A percentile compares a stretch with the other conserved stretches of the same genome.
These are phyloP conservation scores for Euclidia mi DNA, from an alignment of 2,888 invertebrate genomes.

Conservation along the genomic window DNA sequence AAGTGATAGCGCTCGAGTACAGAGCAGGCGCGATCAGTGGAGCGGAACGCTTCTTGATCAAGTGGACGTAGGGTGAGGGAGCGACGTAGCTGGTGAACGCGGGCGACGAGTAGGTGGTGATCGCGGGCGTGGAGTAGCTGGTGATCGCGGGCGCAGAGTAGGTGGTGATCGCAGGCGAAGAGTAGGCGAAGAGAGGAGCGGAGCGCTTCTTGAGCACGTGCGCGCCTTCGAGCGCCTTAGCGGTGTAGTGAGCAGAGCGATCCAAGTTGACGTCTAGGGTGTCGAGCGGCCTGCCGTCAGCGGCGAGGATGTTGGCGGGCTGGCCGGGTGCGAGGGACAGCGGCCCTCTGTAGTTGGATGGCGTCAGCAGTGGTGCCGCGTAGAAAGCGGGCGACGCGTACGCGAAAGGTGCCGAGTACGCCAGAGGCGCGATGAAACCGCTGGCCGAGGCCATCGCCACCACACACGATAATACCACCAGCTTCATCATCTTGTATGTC, in stretches of 20 bases:
- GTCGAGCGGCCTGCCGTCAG: slow-evolving; percentile 83
- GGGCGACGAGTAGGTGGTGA: slow-evolving; percentile 78
- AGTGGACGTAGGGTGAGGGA: slow-evolving; percentile 65
- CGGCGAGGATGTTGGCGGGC: slow-evolving; percentile 79
- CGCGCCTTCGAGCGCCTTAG: slow-evolving; percentile 66
- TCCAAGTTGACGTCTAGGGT: slow-evolving; percentile 83
- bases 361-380: slow-evolving; percentile 41
- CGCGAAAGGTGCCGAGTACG: slow-evolving; percentile 44
- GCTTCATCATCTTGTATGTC: slow-evolving; percentile 84
- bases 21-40: slow-evolving; percentile 52
- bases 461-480: slow-evolving; percentile 91
- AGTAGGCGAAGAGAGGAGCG: slow-evolving; percentile 49
- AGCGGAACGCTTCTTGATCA: slow-evolving; percentile 78
- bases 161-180: slow-evolving; percentile 47
- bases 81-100: slow-evolving; percentile 79
- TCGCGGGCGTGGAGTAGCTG: too few relatives aligned
- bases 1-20: too few relatives aligned
- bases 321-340: slow-evolving; percentile 82
- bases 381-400: slow-evolving; percentile 49
- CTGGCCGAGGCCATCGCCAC: slow-evolving; percentile 89
- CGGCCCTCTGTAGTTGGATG: slow-evolving; percentile 77
- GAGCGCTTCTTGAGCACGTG: slow-evolving; percentile 78
- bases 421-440: slow-evolving; percentile 46
- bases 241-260: slow-evolving; percentile 76
- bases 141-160: slow-evolving; percentile 48